Evolutionary conservation across 2,113 vertebrate species (phyloP).

Genomic region (Cichladusa arquata): DNA sequence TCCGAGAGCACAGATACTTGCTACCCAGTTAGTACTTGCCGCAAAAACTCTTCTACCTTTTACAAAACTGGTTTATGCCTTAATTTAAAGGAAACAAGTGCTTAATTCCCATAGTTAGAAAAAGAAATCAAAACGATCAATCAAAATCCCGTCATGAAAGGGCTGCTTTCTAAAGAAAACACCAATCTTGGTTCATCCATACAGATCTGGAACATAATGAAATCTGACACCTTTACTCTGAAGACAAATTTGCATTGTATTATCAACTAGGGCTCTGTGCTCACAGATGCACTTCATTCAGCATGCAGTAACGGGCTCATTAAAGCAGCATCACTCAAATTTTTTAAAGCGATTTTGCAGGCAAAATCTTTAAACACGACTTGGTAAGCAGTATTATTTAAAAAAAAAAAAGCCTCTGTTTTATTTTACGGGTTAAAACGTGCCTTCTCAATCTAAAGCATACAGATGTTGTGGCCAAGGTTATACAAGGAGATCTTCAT

Average conservation of each 20-base stretch:
- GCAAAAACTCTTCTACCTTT: not conserved
- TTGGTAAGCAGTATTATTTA: not conserved
- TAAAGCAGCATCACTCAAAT: not conserved
- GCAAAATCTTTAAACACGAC: not conserved
- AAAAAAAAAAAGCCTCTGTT: not conserved
- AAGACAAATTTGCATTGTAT: constrained; percentile 59
- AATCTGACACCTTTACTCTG: constrained; percentile 58
- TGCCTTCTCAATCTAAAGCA: not conserved
- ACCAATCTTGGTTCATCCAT: constrained; percentile 37
- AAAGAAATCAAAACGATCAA: constrained; percentile 4
- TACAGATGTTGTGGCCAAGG: not conserved
- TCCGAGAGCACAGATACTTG: not conserved
- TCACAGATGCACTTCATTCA: constrained; percentile 25
- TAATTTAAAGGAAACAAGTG: constrained; percentile 31
- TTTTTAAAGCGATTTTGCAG: not conserved
- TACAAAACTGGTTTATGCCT: not conserved
- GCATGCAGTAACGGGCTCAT: not conserved
- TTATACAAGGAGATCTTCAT: constrained; percentile 66
- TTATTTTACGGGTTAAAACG: not conserved
- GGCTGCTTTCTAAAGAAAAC: constrained; percentile 55
- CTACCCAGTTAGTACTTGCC: not conserved
- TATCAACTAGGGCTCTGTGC: not conserved
- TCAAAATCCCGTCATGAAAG: constrained; percentile 62
- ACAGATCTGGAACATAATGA: constrained; percentile 59
- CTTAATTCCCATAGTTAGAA: not conserved